Conservation (phyloP, 1,140 invertebrate species). For the Drosophila serrata region DNA sequence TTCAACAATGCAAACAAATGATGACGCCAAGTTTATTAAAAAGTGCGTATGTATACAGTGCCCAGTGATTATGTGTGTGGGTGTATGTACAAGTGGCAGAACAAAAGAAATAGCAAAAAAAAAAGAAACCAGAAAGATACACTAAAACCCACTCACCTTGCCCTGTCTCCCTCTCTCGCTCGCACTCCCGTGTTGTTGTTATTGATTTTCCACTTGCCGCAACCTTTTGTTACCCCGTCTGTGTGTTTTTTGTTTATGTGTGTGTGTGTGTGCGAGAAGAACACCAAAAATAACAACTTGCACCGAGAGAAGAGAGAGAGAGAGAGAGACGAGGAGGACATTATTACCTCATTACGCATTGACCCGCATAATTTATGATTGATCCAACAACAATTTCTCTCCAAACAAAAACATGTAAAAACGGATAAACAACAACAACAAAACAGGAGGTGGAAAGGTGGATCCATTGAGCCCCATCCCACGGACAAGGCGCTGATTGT, state of each 20-base stretch:
- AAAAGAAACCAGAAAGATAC: conserved; percentile 12
- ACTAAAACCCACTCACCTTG: conserved; percentile 61
- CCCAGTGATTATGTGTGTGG: conserved; percentile 15
- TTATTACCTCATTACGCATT: conserved; percentile 54
- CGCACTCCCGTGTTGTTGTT: conserved; percentile 26
- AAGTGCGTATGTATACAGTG: conserved; percentile 85
- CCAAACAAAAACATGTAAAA: conserved; percentile 16
- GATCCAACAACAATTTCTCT: conserved; percentile 51
- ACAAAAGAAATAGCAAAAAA: conserved; percentile 44
- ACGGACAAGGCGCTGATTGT: conserved; percentile 95
- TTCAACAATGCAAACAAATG: conserved; percentile 86
- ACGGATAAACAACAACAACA: conserved; percentile 13
- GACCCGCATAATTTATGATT: conserved; percentile 62
- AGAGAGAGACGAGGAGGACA: conserved; percentile 2
- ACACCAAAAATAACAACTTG: conserved; percentile 25
- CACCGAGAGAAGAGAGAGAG: conserved; percentile 8
- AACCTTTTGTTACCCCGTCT: conserved; percentile 36
- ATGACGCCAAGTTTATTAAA: conserved; percentile 88
- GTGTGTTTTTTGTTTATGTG: conserved; percentile 6
- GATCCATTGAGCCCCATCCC: conserved; percentile 95
- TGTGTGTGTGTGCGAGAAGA: conserved; percentile 4
- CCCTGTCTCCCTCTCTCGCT: conserved; percentile 23
- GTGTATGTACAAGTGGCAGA: conserved; percentile 42
- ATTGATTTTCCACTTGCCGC: conserved; percentile 65
- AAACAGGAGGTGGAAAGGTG: conserved; percentile 91